phyloP scores from a whole-genome alignment of 2,797 vertebrate species.

The Bucorvus abyssinicus region DNA sequence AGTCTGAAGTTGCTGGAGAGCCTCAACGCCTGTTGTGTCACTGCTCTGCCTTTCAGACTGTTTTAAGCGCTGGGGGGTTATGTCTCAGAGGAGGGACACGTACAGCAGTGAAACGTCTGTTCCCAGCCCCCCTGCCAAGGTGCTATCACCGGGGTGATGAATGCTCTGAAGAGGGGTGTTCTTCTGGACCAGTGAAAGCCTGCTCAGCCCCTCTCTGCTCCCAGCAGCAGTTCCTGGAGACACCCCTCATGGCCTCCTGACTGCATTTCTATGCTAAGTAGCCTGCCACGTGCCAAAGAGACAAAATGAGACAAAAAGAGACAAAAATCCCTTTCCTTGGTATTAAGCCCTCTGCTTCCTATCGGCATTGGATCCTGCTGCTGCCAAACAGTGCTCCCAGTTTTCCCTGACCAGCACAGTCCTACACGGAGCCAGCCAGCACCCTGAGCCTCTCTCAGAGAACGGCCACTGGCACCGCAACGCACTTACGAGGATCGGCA shows the following conservation, averaged over 20 bases:
- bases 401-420: neutral
- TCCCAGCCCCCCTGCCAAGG: neutral
- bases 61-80: neutral
- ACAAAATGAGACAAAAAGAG: neutral
- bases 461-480: neutral
- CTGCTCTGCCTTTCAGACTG: neutral
- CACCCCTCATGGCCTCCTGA: fast-evolving
- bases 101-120: neutral
- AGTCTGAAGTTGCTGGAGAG: neutral
- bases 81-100: neutral
- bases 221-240: neutral
- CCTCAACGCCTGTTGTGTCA: neutral
- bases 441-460: neutral
- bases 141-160: neutral
- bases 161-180: neutral
- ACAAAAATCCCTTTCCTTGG: neutral
- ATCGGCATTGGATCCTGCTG: neutral
- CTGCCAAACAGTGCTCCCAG: neutral
- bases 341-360: neutral
- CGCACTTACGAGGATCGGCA: fast-evolving
- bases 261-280: fast-evolving
- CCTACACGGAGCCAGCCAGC: neutral
- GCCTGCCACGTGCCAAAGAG: neutral
- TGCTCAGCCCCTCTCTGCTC: neutral
- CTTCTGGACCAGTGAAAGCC: neutral